A percentile compares a stretch with the other conserved stretches of the same genome.
Conservation (phyloP, 2,113 vertebrate species). For the Myrmecophaga tridactyla region DNA sequence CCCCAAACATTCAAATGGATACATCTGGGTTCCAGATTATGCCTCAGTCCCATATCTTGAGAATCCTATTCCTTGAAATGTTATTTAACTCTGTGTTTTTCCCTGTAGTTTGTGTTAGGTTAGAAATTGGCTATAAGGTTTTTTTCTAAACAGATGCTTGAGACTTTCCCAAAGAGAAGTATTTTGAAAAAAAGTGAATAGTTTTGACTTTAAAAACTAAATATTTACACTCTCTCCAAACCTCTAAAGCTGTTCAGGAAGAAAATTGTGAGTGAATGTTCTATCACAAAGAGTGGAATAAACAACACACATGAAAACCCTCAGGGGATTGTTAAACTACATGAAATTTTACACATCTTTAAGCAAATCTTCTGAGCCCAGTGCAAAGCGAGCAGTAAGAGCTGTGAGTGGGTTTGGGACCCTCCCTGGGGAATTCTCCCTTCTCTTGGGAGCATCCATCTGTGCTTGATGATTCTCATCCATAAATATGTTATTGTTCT, state of each 20-base stretch:
- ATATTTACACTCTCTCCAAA: constrained; percentile 73
- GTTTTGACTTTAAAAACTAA: constrained; percentile 61
- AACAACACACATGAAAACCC: neutral
- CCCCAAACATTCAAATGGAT: neutral
- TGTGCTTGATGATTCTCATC: neutral
- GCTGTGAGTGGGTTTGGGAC: neutral
- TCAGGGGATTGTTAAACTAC: constrained; percentile 50
- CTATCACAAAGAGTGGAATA: constrained; percentile 36
- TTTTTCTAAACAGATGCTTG: constrained; percentile 71
- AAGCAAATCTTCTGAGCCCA: neutral
- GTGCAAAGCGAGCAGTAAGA: neutral
- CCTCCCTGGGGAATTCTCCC: neutral
- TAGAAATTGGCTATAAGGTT: constrained; percentile 53
- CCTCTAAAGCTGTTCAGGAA: constrained; percentile 60
- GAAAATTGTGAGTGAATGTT: constrained; percentile 61
- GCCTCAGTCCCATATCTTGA: neutral
- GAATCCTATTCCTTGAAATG: neutral
- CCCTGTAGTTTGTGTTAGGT: constrained; percentile 54
- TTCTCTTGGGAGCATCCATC: neutral
- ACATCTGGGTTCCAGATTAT: constrained; percentile 54
- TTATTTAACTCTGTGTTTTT: neutral
- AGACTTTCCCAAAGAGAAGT: constrained; percentile 40
- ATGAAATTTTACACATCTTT: constrained; percentile 29
- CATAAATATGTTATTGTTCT: neutral
- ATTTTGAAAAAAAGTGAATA: constrained; percentile 64